Conservation (phyloP, 2,797 vertebrate species). For the Manis javanica region DNA sequence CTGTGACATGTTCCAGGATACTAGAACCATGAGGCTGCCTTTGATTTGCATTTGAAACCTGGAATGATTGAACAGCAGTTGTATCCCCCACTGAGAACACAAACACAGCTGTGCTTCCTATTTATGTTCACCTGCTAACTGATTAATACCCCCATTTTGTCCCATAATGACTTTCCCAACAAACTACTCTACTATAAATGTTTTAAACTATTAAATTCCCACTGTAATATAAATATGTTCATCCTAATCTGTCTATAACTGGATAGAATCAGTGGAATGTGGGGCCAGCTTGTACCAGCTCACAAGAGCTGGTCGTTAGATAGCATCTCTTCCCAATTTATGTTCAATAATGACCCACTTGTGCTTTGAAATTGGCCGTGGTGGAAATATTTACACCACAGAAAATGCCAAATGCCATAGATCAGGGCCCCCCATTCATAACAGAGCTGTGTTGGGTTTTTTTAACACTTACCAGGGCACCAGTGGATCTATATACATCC, state of each 20-base stretch:
- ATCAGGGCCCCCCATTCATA: too few species aligned
- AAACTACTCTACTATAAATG: not conserved
- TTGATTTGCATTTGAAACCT: not conserved
- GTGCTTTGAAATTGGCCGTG: not conserved
- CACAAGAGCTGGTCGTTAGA: not conserved
- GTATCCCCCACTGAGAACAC: not conserved
- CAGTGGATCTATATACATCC: not conserved
- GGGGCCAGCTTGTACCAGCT: not conserved
- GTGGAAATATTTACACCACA: not conserved
- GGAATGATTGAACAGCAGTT: not conserved
- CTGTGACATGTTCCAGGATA: not conserved
- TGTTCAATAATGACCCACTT: not conserved
- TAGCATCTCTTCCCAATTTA: not conserved
- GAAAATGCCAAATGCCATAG: not conserved
- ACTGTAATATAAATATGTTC: not conserved
- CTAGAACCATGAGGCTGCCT: not conserved
- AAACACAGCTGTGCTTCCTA: slow-evolving; percentile 72
- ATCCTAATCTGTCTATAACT: not conserved
- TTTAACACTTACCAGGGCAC: not conserved
- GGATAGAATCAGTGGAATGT: not conserved
- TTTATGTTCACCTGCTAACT: slow-evolving; percentile 53
- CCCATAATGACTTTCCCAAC: not conserved
- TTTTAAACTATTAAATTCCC: slow-evolving; percentile 29
- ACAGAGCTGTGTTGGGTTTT: not conserved
- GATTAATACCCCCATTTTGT: not conserved